A percentile compares a stretch with the other conserved stretches of the same genome.
Conservation (phyloP, 2,113 vertebrate genomes). For the Odontophorus gujanensis region DNA sequence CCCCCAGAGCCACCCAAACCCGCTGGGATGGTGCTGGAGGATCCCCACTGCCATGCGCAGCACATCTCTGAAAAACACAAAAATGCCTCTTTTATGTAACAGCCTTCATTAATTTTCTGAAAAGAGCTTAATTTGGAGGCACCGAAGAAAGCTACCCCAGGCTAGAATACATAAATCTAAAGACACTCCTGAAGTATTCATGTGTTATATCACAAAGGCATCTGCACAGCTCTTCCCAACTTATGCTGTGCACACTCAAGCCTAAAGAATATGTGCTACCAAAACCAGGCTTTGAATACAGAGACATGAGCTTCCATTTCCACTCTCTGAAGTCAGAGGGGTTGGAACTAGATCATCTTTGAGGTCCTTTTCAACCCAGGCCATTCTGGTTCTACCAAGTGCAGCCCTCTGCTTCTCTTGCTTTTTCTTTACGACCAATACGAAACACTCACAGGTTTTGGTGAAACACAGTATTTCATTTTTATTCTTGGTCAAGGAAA, state of each 20-base stretch:
- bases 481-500: constrained; percentile 1
- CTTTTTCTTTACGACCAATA: background rate
- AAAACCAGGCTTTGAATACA: background rate
- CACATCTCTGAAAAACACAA: background rate
- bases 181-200: background rate
- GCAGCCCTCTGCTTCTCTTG: constrained; percentile 8
- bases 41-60: accelerated
- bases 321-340: background rate
- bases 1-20: background rate
- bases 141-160: background rate
- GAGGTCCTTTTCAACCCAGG: too few species aligned
- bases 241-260: background rate
- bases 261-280: background rate
- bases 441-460: background rate
- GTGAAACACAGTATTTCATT: background rate
- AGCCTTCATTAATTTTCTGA: background rate
- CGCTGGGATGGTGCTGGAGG: accelerated
- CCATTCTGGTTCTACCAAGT: too few species aligned
- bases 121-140: background rate
- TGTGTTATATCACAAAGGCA: background rate
- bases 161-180: background rate
- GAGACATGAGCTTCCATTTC: accelerated
- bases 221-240: background rate
- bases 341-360: too few species aligned
- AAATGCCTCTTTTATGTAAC: background rate